Evolutionary conservation across 2,888 invertebrate genomes (phyloP), one percentile per base, ranked within the genome.

Genomic region (Volucella zonaria): DNA sequence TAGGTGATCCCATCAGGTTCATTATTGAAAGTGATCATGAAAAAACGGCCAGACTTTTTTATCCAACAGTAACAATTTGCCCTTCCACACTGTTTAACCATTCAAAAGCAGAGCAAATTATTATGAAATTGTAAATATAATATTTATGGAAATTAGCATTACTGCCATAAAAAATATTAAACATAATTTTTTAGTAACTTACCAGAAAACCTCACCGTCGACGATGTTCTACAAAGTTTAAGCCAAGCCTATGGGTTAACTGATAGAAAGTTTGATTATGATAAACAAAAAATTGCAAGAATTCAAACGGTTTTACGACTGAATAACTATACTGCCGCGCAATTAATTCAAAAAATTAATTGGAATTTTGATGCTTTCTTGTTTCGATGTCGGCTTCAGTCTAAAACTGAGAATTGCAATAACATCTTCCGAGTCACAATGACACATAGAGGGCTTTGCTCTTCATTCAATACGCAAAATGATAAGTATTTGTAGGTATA

Each of bases 371-470:
- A 92, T 1, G 90, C 91, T 1, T 91, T 94, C 43, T 82, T 95
- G 0, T 91, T 92, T 80, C 89, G 92, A 2, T 95, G 95, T 87
- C 89, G 90, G 1, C 93, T 93, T 87, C 89, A 91, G 11, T 89
- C 88, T 1, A 83, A 88, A 10, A 86, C 88, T 6, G 87, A 91
- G 8, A 90, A 93, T 42, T 95, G 95, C 82, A 87, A 87, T 0
- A 88, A 90, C 0, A 88, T 94, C 0, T 94, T 95, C 88, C 90
- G 91, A 49, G 90, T 93, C 0, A 90, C 94, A 0, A 91, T 93
- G 6, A 93, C 94, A 0, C 90, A 89, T 49, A 92, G 92, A 31
- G 95, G 95, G 0, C 92, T 93, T 67, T 95, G 95, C 87, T 95
- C 94, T 82, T 90, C 93, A 0, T 94, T 95, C 87, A 95, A 95